A percentile compares a stretch with the other conserved stretches of the same genome.
Conservation (phyloP, 2,113 vertebrate species). For the Ammodytes marinus region DNA sequence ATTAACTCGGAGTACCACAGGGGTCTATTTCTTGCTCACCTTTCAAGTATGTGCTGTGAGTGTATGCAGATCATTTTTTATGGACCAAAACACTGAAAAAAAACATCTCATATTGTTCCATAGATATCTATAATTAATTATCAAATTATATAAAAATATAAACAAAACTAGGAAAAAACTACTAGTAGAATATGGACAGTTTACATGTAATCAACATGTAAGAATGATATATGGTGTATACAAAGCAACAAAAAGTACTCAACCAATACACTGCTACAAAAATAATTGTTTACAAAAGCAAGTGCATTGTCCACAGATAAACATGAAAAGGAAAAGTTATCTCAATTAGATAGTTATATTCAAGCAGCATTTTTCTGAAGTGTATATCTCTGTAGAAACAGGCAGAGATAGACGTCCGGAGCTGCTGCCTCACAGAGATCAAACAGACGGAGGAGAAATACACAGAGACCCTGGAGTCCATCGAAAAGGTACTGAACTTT, state of each 20-base stretch:
- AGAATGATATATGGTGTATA: not conserved
- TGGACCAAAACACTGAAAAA: not conserved
- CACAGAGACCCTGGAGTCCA: slow-evolving; percentile 94
- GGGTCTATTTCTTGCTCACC: not conserved
- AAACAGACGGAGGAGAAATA: slow-evolving; percentile 97
- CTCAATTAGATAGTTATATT: not conserved
- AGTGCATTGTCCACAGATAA: not conserved
- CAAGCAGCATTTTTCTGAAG: slow-evolving; percentile 3
- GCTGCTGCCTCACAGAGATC: slow-evolving; percentile 93
- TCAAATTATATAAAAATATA: not conserved
- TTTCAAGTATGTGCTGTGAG: not conserved
- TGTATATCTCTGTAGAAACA: slow-evolving; percentile 68
- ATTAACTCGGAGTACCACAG: not conserved
- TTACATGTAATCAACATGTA: not conserved
- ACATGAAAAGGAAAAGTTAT: not conserved
- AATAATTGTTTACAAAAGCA: not conserved
- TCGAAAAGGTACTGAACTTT: slow-evolving; percentile 89
- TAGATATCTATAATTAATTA: not conserved
- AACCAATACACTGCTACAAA: not conserved
- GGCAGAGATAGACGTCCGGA: slow-evolving; percentile 90
- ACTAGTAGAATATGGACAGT: not conserved
- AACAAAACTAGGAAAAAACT: not conserved
- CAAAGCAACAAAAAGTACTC: not conserved
- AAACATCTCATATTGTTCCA: not conserved
- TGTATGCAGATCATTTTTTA: not conserved